Base-by-base conservation (phyloP, 2,113 vertebrate species). In the Corynorhinus townsendii region DNA sequence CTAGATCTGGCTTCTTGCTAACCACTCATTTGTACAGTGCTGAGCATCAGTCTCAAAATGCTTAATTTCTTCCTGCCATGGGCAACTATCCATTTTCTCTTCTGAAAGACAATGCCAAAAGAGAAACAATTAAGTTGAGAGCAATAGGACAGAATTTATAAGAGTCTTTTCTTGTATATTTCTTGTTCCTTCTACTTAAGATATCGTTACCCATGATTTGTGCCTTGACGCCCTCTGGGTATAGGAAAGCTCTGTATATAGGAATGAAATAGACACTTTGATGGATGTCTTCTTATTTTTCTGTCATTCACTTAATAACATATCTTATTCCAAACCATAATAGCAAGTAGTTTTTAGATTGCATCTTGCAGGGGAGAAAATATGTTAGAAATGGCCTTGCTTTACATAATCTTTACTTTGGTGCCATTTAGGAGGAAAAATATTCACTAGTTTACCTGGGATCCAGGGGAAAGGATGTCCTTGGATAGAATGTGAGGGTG, bases 261-360 rank as follows among this genome's bases (percentile, higher is more conserved):
- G 86, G 73, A 94, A 89, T 66, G 56, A 96, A 91, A 94, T 2
- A 91, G 95, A 96, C 91, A 93, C 45, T 93, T 96, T 96, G 96
- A 97, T 96, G 75, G 93, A 97, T 91, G 89, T 68, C 93, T 95
- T 90, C 79, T 89, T 97, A 89, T 97, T 96, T 96, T 96, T 84
- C 87, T 97, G 95, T 92, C 96, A 96, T 93, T 97, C 93, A 88
- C 76, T 96, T 97, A 95, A 94, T 97, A 96, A 90, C 84, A 40
- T 93, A 80, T 62, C 87, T 91, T 95, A 93, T 90, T 96, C 80
- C 66, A 89, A 95, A 40, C 66, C 90, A 68, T 97, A 89, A 96
- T 89, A 96, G 93, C 86, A 85, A 96, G 93, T 76, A 66, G 88
- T 91, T 95, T 97, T 89, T 72, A 96, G 96, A 96, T 85, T 97